These are phyloP conservation scores for Neosilurus hyrtlii DNA, from an alignment of 2,797 vertebrate species.

Conservation along the genomic window DNA sequence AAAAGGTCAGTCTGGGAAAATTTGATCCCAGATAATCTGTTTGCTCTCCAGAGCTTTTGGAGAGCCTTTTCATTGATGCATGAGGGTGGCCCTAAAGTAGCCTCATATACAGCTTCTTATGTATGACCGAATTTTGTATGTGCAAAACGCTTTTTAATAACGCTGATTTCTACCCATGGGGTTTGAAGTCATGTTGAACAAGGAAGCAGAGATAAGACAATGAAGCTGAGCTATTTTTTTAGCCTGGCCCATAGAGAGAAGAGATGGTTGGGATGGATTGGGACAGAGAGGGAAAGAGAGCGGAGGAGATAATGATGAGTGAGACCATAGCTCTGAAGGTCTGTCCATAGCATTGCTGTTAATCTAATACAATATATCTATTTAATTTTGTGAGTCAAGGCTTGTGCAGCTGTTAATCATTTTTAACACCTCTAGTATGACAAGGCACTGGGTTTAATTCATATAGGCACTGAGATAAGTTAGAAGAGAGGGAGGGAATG, in stretches of 20 bases:
- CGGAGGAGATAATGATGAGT: constrained; percentile 64
- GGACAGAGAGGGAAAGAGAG: constrained; percentile 3
- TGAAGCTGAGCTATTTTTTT: constrained; percentile 26
- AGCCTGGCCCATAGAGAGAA: constrained; percentile 36
- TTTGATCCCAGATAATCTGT: constrained; percentile 29
- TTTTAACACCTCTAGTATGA: constrained; percentile 64
- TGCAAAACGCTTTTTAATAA: constrained; percentile 38
- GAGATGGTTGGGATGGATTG: neutral
- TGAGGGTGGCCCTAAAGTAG: constrained; percentile 23
- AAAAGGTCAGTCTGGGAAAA: constrained; percentile 33
- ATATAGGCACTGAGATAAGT: constrained; percentile 21
- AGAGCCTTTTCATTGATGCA: constrained; percentile 27
- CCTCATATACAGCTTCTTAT: constrained; percentile 4
- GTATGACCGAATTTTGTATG: constrained; percentile 11
- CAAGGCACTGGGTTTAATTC: constrained; percentile 56
- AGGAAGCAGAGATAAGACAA: constrained; percentile 56
- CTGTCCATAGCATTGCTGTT: constrained; percentile 69
- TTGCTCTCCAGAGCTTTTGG: neutral
- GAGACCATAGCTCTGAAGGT: constrained; percentile 63
- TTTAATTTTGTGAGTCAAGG: constrained; percentile 67
- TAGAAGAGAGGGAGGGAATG: constrained; percentile 30
- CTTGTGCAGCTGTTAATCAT: constrained; percentile 67
- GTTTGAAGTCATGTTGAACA: constrained; percentile 56
- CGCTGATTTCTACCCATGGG: constrained; percentile 66
- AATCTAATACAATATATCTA: constrained; percentile 73